phyloP scores from a whole-genome alignment of 2,888 invertebrate genomes.

The Opisthograptis luteolata region DNA sequence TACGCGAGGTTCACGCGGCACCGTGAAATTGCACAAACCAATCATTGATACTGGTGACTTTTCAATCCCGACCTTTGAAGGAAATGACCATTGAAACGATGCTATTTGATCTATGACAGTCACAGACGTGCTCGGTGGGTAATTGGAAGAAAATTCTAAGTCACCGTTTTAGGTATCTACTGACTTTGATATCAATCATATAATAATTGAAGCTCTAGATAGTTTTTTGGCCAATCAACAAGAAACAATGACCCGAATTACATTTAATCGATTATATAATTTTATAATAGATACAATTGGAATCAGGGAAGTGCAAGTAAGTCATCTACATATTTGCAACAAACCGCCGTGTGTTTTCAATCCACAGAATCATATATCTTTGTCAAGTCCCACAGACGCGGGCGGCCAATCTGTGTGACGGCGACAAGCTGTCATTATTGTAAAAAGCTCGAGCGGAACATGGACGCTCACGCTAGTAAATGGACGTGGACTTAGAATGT shows the following conservation, averaged over 20 bases:
- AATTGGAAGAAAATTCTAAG: constrained; percentile 10
- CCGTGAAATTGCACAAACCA: constrained; percentile 74
- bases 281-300: not conserved
- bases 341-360: constrained; percentile 42
- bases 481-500: not conserved
- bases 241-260: no score
- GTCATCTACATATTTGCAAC: constrained; percentile 25
- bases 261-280: no score
- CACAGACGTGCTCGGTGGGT: constrained; percentile 24
- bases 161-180: constrained; percentile 11
- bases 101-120: constrained; percentile 33
- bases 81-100: constrained; percentile 48
- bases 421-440: constrained; percentile 42
- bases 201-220: no score
- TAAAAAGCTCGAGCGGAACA: constrained; percentile 29
- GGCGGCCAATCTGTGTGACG: constrained; percentile 53
- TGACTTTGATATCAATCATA: no score
- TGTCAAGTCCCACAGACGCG: constrained; percentile 44
- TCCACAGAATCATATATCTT: constrained; percentile 51
- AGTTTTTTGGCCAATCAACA: no score
- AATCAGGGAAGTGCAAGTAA: constrained; percentile 2
- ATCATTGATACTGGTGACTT: constrained; percentile 67
- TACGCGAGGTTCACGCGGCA: constrained; percentile 68
- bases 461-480: not conserved
- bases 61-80: constrained; percentile 60